Evolutionary conservation across 2,888 invertebrate species (phyloP).

Genomic region (Thyatira batis): DNA sequence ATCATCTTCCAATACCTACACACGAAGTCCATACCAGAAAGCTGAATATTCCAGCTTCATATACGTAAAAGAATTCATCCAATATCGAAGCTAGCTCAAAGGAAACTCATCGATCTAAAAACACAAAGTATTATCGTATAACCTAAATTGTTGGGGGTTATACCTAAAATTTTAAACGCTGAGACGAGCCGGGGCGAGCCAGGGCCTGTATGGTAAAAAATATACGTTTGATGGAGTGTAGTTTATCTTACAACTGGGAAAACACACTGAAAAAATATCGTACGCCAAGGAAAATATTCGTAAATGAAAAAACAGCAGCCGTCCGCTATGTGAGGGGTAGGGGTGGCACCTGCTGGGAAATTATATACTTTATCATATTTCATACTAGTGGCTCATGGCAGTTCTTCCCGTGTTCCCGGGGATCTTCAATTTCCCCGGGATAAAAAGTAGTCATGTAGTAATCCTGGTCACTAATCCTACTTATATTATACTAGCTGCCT

Average conservation of each 20-base stretch:
- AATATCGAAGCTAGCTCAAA: neutral
- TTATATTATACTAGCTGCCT: too few relatives aligned
- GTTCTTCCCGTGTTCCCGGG: too few relatives aligned
- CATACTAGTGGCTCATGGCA: neutral
- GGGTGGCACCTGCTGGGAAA: slow-evolving; percentile 46
- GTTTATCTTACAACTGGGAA: slow-evolving; percentile 81
- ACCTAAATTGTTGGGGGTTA: slow-evolving; percentile 35
- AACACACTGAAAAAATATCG: slow-evolving; percentile 80
- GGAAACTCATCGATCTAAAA: slow-evolving; percentile 10
- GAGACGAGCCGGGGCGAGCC: slow-evolving; percentile 16
- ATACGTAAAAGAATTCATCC: neutral
- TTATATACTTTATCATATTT: neutral
- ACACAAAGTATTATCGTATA: slow-evolving; percentile 17
- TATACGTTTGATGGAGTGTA: slow-evolving; percentile 78
- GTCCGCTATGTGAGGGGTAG: slow-evolving; percentile 48
- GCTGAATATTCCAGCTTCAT: neutral
- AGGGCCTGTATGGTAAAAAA: slow-evolving; percentile 61
- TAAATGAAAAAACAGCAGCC: slow-evolving; percentile 81
- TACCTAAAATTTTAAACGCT: slow-evolving; percentile 39
- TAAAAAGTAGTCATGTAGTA: too few relatives aligned
- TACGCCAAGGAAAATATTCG: slow-evolving; percentile 80
- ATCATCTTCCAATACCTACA: too few relatives aligned
- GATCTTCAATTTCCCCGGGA: too few relatives aligned
- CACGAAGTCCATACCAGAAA: neutral
- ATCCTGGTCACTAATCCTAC: too few relatives aligned